Evolutionary conservation across 2,113 vertebrate species (phyloP).

Genomic region (Sapayoa aenigma): DNA sequence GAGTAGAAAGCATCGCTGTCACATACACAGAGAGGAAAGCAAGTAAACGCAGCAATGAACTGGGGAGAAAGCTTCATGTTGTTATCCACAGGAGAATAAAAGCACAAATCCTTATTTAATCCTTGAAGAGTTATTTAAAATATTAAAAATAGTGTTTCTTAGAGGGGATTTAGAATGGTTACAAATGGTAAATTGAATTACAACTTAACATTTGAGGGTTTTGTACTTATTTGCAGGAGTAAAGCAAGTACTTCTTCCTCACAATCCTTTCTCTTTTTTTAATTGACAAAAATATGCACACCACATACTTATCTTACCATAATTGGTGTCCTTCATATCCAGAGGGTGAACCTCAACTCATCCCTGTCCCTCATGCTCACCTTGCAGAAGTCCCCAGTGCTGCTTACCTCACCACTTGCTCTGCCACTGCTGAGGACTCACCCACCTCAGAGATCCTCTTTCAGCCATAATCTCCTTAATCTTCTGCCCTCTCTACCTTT

Average conservation of each 20-base stretch:
- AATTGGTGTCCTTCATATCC: background rate
- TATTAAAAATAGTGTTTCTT: constrained; percentile 45
- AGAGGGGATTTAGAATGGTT: constrained; percentile 24
- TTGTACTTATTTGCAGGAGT: background rate
- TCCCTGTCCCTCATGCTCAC: background rate
- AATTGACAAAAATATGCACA: background rate
- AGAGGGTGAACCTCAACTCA: background rate
- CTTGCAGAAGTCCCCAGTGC: background rate
- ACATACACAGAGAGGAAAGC: background rate
- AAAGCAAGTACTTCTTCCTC: background rate
- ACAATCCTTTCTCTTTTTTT: background rate
- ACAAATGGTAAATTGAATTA: constrained; percentile 17
- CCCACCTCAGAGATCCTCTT: rapidly evolving
- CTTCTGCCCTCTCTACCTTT: background rate
- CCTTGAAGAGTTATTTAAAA: constrained; percentile 52
- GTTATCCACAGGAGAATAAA: constrained; percentile 23
- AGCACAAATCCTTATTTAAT: constrained; percentile 56
- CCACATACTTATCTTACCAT: background rate
- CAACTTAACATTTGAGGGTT: background rate
- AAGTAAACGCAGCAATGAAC: background rate
- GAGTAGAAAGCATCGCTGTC: background rate
- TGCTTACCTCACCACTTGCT: background rate
- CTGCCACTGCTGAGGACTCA: background rate
- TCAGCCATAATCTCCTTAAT: background rate
- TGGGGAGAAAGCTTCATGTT: background rate